Base-by-base conservation (phyloP, 2,797 vertebrate species). In the Odontamblyopus rebecca region DNA sequence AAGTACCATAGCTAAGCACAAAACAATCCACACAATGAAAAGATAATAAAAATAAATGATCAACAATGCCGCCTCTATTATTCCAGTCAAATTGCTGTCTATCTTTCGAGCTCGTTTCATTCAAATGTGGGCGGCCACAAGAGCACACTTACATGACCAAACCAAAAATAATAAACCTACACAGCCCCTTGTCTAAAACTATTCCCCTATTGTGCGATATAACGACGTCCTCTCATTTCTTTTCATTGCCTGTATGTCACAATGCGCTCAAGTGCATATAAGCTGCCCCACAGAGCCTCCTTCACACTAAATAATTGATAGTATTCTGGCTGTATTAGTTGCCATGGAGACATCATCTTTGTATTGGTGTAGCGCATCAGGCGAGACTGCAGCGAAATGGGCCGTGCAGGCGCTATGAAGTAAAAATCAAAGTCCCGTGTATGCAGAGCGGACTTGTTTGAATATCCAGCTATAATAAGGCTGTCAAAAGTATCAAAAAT, bases 231-330 rank as follows among this genome's bases (percentile, higher is more conserved):
- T n/a, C 30, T 38, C 65, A 64, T 67, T 68, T 23, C 0, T 44
- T 76, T 68, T 64, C 64, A 63, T 61, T 50, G 41, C 61, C 61
- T 72, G 29, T 61, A 50, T 38, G 35, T 32, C 54, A 26, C 54
- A n/a, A 29, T 50, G 7, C 19, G 18, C 35, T 19, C 15, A 32
- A 8, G 27, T n/a, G 44, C 23, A 44, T 61, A 26, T 68, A 38
- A 56, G 59, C 18, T 16, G 41, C 73, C 57, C 12, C 67, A 66
- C 63, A 53, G 71, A 71, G 72, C 59, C 75, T 82, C 38, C 16
- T 48, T 65, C 57, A 78, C 70, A 76, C 86, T 91, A 71, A 91
- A 92, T 93, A 70, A 90, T 93, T 76, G 71, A 80, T 80, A 82
- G 59, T 69, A 63, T 79, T 81, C 79, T 77, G 72, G 75, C 69